Evolutionary conservation across 1,140 invertebrate genomes (phyloP), one percentile per base, ranked within the genome.

Genomic region (Drosophila trapezifrons): DNA sequence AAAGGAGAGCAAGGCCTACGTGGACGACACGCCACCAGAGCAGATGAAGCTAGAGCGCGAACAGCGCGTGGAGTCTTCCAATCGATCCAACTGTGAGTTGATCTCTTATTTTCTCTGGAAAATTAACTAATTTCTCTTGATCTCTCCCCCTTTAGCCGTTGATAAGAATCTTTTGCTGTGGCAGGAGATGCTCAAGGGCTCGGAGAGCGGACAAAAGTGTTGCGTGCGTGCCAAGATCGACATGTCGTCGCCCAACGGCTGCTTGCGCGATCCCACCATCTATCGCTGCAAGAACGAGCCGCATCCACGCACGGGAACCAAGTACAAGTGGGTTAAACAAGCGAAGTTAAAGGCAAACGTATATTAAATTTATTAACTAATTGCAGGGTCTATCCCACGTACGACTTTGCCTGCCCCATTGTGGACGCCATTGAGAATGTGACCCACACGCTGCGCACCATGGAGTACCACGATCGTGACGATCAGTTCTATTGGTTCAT

Each of bases 391-490:
- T 99, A 99, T 93, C 99, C 99, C 27, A 99, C 99, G 0, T 99
- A 99, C 90, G 99, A 99, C 93, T 99, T 99, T 94, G 98, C 99
- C 2, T 99, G 99, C 93, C 99, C 99, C 4, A 99, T 99, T 90
- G 98, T 99, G 4, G 99, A 99, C 93, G 96, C 97, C 51, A 94
- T 99, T 49, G 99, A 99, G 94, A 96, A 96, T 62, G 98, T 99
- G 7, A 99, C 99, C 0, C 99, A 99, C 92, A 97, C 98, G 5
- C 93, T 99, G 38, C 94, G 99, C 66, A 99, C 99, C 0, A 99
- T 98, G 91, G 99, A 99, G 93, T 99, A 99, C 92, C 97, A 98
- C 85, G 99, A 99, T 92, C 93, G 99, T 67, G 98, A 99, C 93
- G 96, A 96, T 20, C 99, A 99, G 93, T 99, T 98, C 92, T 99